Evolutionary conservation across 2,888 invertebrate genomes (phyloP).

Genomic region (Operophtera brumata): DNA sequence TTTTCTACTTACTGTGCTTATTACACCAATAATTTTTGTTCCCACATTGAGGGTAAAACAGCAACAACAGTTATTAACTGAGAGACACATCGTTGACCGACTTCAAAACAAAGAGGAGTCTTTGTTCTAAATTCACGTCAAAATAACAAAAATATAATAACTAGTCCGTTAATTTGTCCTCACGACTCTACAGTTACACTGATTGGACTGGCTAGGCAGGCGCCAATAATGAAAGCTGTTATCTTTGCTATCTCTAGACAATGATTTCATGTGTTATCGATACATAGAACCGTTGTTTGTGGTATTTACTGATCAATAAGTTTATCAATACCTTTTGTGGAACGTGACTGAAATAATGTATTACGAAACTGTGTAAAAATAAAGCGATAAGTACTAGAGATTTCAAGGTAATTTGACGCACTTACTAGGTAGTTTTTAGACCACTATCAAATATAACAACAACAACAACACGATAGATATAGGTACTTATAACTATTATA

Average conservation of each 20-base stretch:
- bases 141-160: not conserved
- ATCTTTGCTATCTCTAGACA: slow-evolving; percentile 12
- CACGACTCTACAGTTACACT: not conserved
- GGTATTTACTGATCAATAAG: slow-evolving; percentile 4
- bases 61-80: slow-evolving; percentile 47
- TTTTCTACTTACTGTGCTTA: slow-evolving; percentile 43
- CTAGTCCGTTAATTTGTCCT: not conserved
- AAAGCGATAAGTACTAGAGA: not conserved
- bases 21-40: slow-evolving; percentile 47
- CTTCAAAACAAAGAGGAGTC: not conserved
- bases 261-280: slow-evolving; percentile 15
- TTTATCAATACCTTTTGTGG: slow-evolving; percentile 1
- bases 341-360: not conserved
- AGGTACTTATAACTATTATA: no score
- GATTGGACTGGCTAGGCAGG: slow-evolving; percentile 9
- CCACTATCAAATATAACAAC: no score
- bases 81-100: slow-evolving; percentile 41
- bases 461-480: no score
- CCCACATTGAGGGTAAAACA: slow-evolving; percentile 51
- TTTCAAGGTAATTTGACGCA: no score
- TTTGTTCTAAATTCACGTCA: not conserved
- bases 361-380: not conserved
- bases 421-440: no score
- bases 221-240: slow-evolving; percentile 22
- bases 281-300: not conserved